phyloP scores from a whole-genome alignment of 2,888 invertebrate species.

The Blastobasis lacticolella region DNA sequence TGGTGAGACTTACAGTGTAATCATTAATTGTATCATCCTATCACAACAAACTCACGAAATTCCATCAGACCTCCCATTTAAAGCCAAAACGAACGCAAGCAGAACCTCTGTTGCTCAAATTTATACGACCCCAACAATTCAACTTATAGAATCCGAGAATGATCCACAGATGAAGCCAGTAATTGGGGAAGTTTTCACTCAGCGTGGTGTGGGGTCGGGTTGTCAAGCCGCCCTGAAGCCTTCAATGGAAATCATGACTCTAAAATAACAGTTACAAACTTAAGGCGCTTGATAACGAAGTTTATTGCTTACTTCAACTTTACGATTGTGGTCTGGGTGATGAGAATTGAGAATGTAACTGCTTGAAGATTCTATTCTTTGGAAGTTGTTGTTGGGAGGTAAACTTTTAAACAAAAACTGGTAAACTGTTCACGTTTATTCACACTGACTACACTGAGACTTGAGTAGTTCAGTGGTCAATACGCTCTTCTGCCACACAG shows the following conservation, averaged over 20 bases:
- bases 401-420: background rate
- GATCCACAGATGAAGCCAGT: constrained; percentile 1
- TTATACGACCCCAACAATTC: constrained; percentile 4
- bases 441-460: no score
- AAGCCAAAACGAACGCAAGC: no score
- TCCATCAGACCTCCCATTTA: no score
- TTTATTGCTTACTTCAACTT: constrained; percentile 22
- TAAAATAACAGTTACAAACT: constrained; percentile 47
- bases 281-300: constrained; percentile 33
- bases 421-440: no score
- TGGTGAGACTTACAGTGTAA: no score
- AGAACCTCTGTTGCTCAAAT: background rate
- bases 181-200: constrained; percentile 10
- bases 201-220: background rate
- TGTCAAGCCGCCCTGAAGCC: constrained; percentile 2
- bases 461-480: no score
- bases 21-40: no score
- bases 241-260: constrained; percentile 32
- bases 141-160: background rate
- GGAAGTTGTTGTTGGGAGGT: background rate
- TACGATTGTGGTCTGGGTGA: constrained; percentile 14
- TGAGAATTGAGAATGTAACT: background rate
- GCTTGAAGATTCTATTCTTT: no score
- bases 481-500: no score
- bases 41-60: no score